A percentile compares a stretch with the other conserved stretches of the same genome.
phyloP scores from a whole-genome alignment of 2,888 invertebrate genomes.

The Melanostoma mellinum region DNA sequence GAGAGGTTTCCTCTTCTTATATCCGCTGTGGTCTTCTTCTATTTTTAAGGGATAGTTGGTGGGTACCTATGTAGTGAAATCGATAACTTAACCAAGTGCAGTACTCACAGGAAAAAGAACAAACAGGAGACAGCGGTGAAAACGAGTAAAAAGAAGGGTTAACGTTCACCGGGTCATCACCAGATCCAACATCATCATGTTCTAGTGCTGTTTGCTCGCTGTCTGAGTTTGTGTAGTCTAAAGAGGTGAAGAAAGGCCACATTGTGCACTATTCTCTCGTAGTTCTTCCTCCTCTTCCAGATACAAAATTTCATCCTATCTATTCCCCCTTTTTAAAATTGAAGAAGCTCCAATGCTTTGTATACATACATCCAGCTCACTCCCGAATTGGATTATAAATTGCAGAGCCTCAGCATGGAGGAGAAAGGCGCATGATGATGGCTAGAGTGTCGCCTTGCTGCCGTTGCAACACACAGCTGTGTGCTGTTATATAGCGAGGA shows the following conservation, averaged over 20 bases:
- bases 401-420: slow-evolving; percentile 25
- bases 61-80: slow-evolving; percentile 34
- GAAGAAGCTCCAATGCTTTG: slow-evolving; percentile 15
- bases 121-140: slow-evolving; percentile 29
- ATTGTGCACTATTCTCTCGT: slow-evolving; percentile 40
- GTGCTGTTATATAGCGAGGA: slow-evolving; percentile 18
- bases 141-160: slow-evolving; percentile 49
- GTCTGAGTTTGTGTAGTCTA: slow-evolving; percentile 52
- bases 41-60: slow-evolving; percentile 22
- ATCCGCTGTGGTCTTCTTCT: background rate
- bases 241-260: slow-evolving; percentile 58
- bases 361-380: slow-evolving; percentile 23
- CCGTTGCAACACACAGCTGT: slow-evolving; percentile 36
- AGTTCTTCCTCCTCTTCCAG: slow-evolving; percentile 24
- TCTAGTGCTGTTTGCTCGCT: slow-evolving; percentile 45
- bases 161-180: slow-evolving; percentile 69
- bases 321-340: slow-evolving; percentile 28
- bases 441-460: background rate
- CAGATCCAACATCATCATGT: slow-evolving; percentile 46
- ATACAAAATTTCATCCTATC: background rate
- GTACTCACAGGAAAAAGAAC: slow-evolving; percentile 20
- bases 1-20: slow-evolving; percentile 61
- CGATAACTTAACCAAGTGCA: slow-evolving; percentile 54
- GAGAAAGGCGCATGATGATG: slow-evolving; percentile 2
- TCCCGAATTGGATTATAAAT: slow-evolving; percentile 66